phyloP scores from a whole-genome alignment of 2,888 invertebrate genomes.

The Elgonia sp. region DNA sequence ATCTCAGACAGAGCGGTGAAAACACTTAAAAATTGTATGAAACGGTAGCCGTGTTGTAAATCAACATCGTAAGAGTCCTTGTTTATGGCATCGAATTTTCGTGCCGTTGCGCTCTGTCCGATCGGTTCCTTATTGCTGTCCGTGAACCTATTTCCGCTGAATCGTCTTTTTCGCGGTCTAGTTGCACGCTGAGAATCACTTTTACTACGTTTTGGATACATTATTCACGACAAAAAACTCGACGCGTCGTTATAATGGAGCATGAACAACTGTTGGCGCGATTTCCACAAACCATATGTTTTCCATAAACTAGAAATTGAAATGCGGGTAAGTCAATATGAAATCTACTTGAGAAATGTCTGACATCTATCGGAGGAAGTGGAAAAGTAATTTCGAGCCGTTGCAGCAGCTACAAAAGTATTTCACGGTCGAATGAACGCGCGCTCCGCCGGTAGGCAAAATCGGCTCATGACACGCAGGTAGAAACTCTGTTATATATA shows the following conservation, averaged over 20 bases:
- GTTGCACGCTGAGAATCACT: background rate
- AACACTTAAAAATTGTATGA: conserved; percentile 66
- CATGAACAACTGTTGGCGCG: conserved; percentile 27
- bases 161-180: conserved; percentile 29
- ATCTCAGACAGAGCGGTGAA: conserved; percentile 63
- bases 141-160: background rate
- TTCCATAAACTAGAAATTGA: conserved; percentile 15
- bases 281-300: conserved; percentile 25
- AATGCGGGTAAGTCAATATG: conserved; percentile 22
- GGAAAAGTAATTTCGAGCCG: background rate
- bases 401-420: background rate
- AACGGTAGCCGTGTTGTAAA: conserved; percentile 70
- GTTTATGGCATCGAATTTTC: conserved; percentile 63
- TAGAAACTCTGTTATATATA: too few relatives aligned
- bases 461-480: too few relatives aligned
- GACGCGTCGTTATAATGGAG: background rate
- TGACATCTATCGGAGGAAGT: conserved; percentile 18
- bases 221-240: conserved; percentile 18
- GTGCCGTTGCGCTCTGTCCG: too few relatives aligned
- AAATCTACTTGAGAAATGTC: conserved; percentile 11
- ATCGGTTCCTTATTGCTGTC: conserved; percentile 6
- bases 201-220: conserved; percentile 24
- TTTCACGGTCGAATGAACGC: background rate
- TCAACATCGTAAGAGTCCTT: conserved; percentile 60
- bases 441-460: background rate